Evolutionary conservation across 2,888 invertebrate genomes (phyloP), one percentile per base, ranked within the genome.

Genomic region (Dichetophora obliterata): DNA sequence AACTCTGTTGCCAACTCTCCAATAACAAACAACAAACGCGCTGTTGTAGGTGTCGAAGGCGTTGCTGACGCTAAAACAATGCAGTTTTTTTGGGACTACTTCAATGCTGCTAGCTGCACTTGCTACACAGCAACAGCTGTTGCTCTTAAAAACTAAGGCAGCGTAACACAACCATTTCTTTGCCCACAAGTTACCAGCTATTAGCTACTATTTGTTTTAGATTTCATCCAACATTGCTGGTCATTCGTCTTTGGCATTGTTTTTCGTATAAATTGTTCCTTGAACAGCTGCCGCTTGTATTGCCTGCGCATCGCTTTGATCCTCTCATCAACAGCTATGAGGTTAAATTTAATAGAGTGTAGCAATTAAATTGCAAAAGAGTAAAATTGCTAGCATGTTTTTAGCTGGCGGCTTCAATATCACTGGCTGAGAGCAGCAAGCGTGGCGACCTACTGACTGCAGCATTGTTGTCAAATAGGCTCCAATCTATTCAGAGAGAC

Each of bases 281-380:
- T 22, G 3, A 11, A 22, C 22, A 22, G 24, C 63, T 31, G 50
- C 52, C n/a, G 19, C 69, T 27, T 34, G 24, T 52, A 5, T 27
- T 5, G 50, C 50, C 27, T n/a, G 27, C 24, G 16, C 19, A 79
- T 84, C 81, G 84, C 84, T 69, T 19, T 48, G 52, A n/a, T 69
- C 48, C 19, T 19, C 69, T 16, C 52, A 14, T 52, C 43, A 11
- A n/a, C n/a, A n/a, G 1, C 43, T 80, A 78, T 81, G 80, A 80
- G 81, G 80, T 81, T 79, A 79, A 80, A 77, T 77, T 81, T 80
- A 80, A 78, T 80, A 80, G 81, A 81, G 81, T 80, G 77, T 78
- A 79, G 78, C 81, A 78, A 75, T 77, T 31, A 63, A 50, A 73
- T 73, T 76, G 69, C 69, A n/a, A 69, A 69, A 69, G 69, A 52